Base-by-base conservation (phyloP, 2,797 vertebrate species). In the Nasua narica region DNA sequence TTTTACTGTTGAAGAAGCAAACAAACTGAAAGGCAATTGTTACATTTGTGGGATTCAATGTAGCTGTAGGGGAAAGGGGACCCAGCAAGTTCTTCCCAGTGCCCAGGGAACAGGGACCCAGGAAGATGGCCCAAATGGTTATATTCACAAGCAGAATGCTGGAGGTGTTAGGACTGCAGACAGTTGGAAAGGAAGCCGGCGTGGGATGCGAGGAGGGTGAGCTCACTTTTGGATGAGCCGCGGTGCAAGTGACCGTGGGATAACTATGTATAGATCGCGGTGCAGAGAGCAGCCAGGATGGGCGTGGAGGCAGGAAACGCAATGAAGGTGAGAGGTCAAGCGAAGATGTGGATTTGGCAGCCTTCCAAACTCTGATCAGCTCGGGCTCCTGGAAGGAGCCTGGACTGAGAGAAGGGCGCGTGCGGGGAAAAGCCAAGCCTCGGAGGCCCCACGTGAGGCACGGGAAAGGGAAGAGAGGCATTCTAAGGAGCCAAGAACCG, bases 191-290 rank as follows among this genome's bases (percentile, higher is more conserved):
- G 81, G 48, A 72, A 81, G 76, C 50, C 46, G 46, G 54, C 8
- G n/a, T 79, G 91, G 77, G 74, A 79, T 58, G 29, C 27, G 74
- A 91, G 95, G 70, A 0, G 32, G 60, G 48, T 96, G 96, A 97
- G 92, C 85, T 97, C 97, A 96, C 86, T 76, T 96, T 94, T 97
- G 96, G 95, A 97, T 97, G 78, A 94, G 77, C 72, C 0, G 2
- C 35, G 58, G 65, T 87, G 69, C 56, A 70, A 87, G 78, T 52
- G 93, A 89, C 67, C 60, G 69, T 74, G 65, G 85, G 81, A 87
- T 62, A 32, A 69, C 37, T 70, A 67, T 58, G 78, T 65, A 82
- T 37, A 86, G 89, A 93, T 11, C 2, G 3, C 43, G 37, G 62
- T 78, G 77, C 65, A 19, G 76, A 67, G 46, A 48, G 58, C 70